Evolutionary conservation across 2,113 vertebrate species (phyloP).

Genomic region (Mus spicilegus): DNA sequence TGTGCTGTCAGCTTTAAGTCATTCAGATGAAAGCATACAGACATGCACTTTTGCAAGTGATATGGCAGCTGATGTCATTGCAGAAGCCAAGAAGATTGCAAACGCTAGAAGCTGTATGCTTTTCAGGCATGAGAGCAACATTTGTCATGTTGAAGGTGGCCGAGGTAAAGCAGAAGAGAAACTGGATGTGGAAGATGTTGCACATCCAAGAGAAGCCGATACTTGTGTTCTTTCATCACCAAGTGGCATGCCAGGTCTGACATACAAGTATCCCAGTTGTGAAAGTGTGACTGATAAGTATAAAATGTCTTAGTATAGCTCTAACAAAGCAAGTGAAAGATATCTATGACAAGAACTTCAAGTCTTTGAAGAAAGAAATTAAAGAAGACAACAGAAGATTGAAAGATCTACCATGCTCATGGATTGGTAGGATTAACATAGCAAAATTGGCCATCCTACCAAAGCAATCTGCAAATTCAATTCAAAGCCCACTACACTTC

Average conservation of each 20-base stretch:
- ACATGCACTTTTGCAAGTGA: conserved; percentile 92
- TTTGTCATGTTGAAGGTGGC: conserved; percentile 81
- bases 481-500: too few species aligned
- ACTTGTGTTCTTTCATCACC: conserved; percentile 84
- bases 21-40: conserved; percentile 89
- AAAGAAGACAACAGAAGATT: too few species aligned
- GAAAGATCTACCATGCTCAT: too few species aligned
- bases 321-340: too few species aligned
- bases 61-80: conserved; percentile 94
- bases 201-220: conserved; percentile 84
- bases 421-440: too few species aligned
- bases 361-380: too few species aligned
- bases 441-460: too few species aligned
- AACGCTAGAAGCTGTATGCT: conserved; percentile 87
- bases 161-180: conserved; percentile 82
- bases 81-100: conserved; percentile 93
- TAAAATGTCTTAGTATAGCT: too few species aligned
- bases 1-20: conserved; percentile 79
- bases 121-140: conserved; percentile 81
- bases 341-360: too few species aligned
- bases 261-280: conserved; percentile 94
- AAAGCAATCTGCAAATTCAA: too few species aligned
- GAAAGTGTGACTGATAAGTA: conserved; percentile 98
- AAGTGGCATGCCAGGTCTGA: conserved; percentile 85
- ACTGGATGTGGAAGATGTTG: conserved; percentile 75